These are phyloP conservation scores for Papio anubis DNA, from an alignment of 2,113 vertebrate genomes.

Conservation along the genomic window DNA sequence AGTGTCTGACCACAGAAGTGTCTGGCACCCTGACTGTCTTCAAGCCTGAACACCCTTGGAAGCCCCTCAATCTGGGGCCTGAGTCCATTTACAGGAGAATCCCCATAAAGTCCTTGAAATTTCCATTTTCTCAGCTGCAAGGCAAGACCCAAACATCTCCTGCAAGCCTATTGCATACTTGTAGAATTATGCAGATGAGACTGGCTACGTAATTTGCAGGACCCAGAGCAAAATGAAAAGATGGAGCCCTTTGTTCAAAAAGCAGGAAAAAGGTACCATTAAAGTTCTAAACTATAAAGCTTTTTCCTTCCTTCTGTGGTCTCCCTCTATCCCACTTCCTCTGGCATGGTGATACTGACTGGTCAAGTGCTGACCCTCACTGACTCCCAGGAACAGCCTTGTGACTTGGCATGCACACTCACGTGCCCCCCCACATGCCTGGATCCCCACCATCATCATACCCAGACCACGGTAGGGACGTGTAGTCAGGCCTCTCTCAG, in stretches of 20 bases:
- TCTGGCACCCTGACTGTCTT: too few species aligned
- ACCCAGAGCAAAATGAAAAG: neutral
- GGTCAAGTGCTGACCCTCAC: neutral
- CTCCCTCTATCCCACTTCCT: neutral
- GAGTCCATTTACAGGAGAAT: neutral
- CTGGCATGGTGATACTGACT: neutral
- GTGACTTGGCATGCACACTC: accelerated
- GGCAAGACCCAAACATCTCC: neutral
- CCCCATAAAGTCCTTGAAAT: accelerated
- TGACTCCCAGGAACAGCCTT: neutral
- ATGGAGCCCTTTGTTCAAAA: neutral
- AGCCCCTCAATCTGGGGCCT: neutral
- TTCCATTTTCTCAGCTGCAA: neutral
- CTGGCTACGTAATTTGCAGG: neutral
- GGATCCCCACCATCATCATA: neutral
- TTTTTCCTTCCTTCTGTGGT: neutral
- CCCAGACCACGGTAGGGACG: accelerated
- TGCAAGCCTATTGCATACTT: accelerated
- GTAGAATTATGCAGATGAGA: accelerated
- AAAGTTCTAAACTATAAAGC: neutral
- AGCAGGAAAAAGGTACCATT: neutral
- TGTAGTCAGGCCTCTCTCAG: neutral
- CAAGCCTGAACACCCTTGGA: too few species aligned
- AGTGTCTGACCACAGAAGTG: accelerated
- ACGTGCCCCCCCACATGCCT: accelerated